Base-by-base conservation (phyloP, 2,888 invertebrate species). In the Odiellus spinosus region DNA sequence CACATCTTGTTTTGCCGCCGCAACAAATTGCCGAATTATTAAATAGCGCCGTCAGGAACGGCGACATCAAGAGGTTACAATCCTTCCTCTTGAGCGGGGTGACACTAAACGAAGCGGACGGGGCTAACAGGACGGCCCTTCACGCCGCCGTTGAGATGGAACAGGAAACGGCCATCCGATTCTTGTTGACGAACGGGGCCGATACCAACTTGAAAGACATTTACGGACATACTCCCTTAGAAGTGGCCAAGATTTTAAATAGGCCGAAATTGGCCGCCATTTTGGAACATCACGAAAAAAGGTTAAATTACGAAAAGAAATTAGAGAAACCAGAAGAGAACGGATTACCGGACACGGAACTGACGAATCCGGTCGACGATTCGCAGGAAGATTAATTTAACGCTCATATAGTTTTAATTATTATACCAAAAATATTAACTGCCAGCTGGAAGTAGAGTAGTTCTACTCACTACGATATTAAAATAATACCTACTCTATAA, bases 41-140 rank as follows among this genome's bases (percentile, higher is more conserved):
- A 45, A 80, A 80, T 64, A 62, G 67, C 0, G 77, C 80, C 0
- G 72, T 76, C 2, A 58, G 59, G 15, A 68, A 68, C 10, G 79
- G 78, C 0, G 70, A 74, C 10, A 45, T 74, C 1, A 61, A 61
- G 3, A 72, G 76, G 17, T 61, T 84, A 11, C 65, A 72, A 48
- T 76, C 80, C 0, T 73, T 76, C 56, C 65, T 69, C 26, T 52
- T 73, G n/a, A 82, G 82, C 0, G 80, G 80, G 0, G 81, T 76
- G 1, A 74, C 78, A 63, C 60, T 82, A 1, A 71, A 73, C 2
- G 69, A 73, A 33, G 53, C 64, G 0, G 81, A 82, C 61, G 69
- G 73, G 4, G 71, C 76, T 2, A 73, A 73, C 3, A 72, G 82
- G 46, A 78, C 80, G 0, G 72, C 80, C 0, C 62, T 83, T 43